Percentiles rank a stretch among this genome's conserved stretches.
Evolutionary conservation across 2,113 vertebrate genomes (phyloP).

Genomic region (Calidris pygmaea): DNA sequence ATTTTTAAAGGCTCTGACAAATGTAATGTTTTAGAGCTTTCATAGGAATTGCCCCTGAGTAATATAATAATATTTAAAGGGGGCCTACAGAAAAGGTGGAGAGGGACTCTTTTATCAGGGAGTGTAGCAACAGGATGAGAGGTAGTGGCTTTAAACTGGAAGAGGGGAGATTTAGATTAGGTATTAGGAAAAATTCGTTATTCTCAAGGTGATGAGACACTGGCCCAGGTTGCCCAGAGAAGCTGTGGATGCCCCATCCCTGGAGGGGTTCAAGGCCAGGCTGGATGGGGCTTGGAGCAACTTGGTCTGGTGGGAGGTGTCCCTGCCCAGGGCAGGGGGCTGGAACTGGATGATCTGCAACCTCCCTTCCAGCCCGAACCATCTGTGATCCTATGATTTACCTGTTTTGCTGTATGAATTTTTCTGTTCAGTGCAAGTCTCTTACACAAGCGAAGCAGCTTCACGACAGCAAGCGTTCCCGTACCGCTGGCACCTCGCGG

Average conservation of each 20-base stretch:
- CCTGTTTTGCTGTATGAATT: no score
- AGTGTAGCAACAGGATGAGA: not conserved
- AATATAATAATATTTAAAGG: not conserved
- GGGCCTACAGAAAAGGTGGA: not conserved
- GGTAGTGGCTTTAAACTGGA: not conserved
- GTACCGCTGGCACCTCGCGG: rapidly evolving
- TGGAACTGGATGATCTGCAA: not conserved
- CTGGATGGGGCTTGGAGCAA: no score
- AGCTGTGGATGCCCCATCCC: not conserved
- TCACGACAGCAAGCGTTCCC: rapidly evolving
- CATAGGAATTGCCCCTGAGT: not conserved
- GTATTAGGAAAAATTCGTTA: not conserved
- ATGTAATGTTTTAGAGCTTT: not conserved
- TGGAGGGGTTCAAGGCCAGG: not conserved
- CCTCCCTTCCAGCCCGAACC: not conserved
- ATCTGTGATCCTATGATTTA: not conserved
- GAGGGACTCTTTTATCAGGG: not conserved
- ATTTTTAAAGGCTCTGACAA: not conserved
- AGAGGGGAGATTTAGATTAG: not conserved
- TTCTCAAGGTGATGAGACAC: not conserved
- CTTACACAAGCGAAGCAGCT: no score
- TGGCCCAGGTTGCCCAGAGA: not conserved
- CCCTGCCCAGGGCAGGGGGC: not conserved
- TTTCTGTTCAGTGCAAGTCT: no score
- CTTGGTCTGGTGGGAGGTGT: not conserved